A percentile compares a stretch with the other conserved stretches of the same genome.
Conservation (phyloP, 23 tunicate genomes). For the Clavelina lepadiformis region DNA sequence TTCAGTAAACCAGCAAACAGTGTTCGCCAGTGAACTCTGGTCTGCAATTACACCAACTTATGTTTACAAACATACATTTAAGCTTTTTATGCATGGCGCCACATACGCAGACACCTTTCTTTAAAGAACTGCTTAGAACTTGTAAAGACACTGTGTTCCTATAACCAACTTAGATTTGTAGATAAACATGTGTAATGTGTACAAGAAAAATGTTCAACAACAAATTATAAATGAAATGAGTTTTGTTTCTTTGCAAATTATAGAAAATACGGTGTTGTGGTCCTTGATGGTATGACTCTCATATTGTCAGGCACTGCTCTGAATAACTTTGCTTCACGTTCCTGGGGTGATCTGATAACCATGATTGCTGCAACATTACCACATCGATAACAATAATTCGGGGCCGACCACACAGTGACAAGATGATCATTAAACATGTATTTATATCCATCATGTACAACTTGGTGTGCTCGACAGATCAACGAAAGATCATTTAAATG, state of each 20-base stretch:
- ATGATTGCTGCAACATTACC: constrained; percentile 91
- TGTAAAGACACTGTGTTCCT: no score
- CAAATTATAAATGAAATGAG: no score
- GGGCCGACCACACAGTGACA: constrained; percentile 94
- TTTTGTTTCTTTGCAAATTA: constrained; percentile 4
- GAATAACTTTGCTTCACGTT: constrained; percentile 74
- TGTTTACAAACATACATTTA: no score
- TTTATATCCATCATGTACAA: constrained; percentile 92
- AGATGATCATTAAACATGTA: constrained; percentile 88
- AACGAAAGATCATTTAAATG: constrained; percentile 68
- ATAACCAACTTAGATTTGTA: no score
- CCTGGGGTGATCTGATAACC: constrained; percentile 34
- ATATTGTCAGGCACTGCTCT: constrained; percentile 84
- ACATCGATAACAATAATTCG: constrained; percentile 95
- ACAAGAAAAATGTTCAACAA: background rate
- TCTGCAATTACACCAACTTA: no score
- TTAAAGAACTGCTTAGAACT: no score
- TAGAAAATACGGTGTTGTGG: constrained; percentile 79
- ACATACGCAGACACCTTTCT: no score
- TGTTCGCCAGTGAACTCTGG: no score
- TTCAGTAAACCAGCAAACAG: no score
- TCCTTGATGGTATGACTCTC: constrained; percentile 75
- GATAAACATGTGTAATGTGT: no score
- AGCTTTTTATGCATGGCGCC: no score
- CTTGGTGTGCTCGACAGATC: constrained; percentile 93